Base-by-base conservation (phyloP, 2,797 vertebrate genomes). In the Toxotes lorentzi region DNA sequence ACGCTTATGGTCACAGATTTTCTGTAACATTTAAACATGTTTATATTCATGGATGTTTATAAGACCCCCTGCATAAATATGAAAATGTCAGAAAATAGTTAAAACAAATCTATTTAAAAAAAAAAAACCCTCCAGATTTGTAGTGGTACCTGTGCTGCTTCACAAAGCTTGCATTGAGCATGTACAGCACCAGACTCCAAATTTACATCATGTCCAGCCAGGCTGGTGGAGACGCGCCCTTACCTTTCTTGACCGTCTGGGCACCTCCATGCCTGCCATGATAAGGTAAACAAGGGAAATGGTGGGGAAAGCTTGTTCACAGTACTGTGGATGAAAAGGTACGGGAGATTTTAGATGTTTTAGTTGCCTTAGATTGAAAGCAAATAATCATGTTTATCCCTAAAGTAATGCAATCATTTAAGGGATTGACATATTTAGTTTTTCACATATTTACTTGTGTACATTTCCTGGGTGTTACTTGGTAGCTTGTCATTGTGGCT, bases 91-190 rank as follows among this genome's bases (percentile, higher is more conserved):
- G n/a, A 76, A 86, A 84, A 84, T 81, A 89, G 63, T 73, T 30
- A 27, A 79, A 85, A 70, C 54, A 76, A 16, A 83, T 81, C 73
- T 73, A 72, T 66, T 66, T 45, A 69, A 79, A 81, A 78, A 78
- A 77, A 74, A 34, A 68, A 63, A 35, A 30, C 5, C 6, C 35
- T 35, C 11, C 34, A 67, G 45, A 59, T 81, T 79, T 78, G 66
- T 50, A 43, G 61, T 12, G 41, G 81, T 78, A 86, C 85, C 83
- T 91, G 85, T 83, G 78, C 43, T 48, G 59, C 50, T 74, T 57
- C 35, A 91, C 89, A 94, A 88, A 91, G 87, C 47, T 48, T 38
- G 54, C 86, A 89, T 90, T 94, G 87, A 92, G 70, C 78, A 86
- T 88, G 82, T 67, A 79, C 76, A 85, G 79, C 30, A 41, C 43